A percentile compares a stretch with the other conserved stretches of the same genome.
Evolutionary conservation across 2,113 vertebrate species (phyloP).

Genomic region (Eurystomus gularis): DNA sequence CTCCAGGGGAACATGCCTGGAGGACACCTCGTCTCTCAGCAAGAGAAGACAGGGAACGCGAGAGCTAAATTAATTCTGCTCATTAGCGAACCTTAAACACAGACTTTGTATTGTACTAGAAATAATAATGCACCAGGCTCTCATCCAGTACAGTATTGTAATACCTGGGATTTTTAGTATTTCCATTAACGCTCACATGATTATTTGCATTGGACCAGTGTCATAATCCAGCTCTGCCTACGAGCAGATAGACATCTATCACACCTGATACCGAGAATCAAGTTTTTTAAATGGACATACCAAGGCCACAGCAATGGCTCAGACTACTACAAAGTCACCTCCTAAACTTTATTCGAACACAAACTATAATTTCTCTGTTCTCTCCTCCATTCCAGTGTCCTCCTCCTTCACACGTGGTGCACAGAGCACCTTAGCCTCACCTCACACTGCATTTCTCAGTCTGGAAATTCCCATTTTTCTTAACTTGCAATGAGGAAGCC

Average conservation of each 20-base stretch:
- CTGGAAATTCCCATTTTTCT: background rate
- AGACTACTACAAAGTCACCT: background rate
- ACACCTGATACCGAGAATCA: background rate
- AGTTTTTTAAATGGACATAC: background rate
- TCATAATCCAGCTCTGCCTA: background rate
- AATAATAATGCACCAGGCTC: background rate
- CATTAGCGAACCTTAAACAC: background rate
- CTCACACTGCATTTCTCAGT: background rate
- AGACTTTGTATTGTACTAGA: background rate
- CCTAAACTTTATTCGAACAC: background rate
- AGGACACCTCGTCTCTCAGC: rapidly evolving
- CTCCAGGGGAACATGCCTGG: background rate
- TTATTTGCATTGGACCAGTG: background rate
- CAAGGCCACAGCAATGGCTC: background rate
- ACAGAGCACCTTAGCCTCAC: background rate
- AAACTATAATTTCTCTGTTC: background rate
- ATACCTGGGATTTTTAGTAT: background rate
- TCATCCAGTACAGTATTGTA: background rate
- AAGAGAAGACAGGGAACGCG: background rate
- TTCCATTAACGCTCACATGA: background rate
- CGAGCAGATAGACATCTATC: background rate
- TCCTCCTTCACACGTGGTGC: background rate
- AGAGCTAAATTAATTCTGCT: background rate
- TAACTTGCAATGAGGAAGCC: background rate
- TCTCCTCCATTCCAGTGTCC: background rate